phyloP scores from a whole-genome alignment of 2,888 invertebrate species.

The Megalurothrips usitatus region DNA sequence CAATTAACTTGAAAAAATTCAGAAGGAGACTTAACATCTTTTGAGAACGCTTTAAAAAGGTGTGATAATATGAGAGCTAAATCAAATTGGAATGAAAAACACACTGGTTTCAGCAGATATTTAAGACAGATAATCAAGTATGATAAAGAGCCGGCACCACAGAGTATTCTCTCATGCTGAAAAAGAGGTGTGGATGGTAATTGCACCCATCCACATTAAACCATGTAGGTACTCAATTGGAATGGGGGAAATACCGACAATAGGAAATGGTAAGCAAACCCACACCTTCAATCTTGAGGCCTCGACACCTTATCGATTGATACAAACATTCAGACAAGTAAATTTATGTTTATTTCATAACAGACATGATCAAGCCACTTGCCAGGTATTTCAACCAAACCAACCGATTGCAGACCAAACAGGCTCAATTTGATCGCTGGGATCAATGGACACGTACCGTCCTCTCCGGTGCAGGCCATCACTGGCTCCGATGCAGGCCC shows the following conservation, averaged over 20 bases:
- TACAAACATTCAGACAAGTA: not conserved
- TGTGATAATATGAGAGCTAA: not conserved
- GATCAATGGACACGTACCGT: constrained; percentile 79
- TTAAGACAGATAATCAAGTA: constrained; percentile 35
- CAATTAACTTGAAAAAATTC: constrained; percentile 12
- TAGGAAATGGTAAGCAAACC: not conserved
- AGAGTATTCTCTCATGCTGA: constrained; percentile 35
- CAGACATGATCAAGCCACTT: not conserved
- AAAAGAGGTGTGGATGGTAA: constrained; percentile 32
- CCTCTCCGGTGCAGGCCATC: constrained; percentile 92
- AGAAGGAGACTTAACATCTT: not conserved
- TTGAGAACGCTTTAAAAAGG: not conserved
- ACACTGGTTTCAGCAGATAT: constrained; percentile 31
- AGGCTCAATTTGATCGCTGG: no score
- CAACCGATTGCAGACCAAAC: not conserved
- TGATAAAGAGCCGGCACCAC: constrained; percentile 26
- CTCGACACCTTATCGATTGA: no score
- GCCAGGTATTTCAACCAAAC: not conserved
- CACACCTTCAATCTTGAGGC: not conserved
- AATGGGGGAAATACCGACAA: not conserved
- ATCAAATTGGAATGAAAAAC: not conserved
- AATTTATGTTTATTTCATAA: not conserved
- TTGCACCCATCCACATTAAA: not conserved
- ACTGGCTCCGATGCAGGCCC: constrained; percentile 90
- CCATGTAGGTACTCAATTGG: not conserved